A percentile compares a stretch with the other conserved stretches of the same genome.
Evolutionary conservation across 2,113 vertebrate species (phyloP).

Genomic region (Microtus pennsylvanicus): DNA sequence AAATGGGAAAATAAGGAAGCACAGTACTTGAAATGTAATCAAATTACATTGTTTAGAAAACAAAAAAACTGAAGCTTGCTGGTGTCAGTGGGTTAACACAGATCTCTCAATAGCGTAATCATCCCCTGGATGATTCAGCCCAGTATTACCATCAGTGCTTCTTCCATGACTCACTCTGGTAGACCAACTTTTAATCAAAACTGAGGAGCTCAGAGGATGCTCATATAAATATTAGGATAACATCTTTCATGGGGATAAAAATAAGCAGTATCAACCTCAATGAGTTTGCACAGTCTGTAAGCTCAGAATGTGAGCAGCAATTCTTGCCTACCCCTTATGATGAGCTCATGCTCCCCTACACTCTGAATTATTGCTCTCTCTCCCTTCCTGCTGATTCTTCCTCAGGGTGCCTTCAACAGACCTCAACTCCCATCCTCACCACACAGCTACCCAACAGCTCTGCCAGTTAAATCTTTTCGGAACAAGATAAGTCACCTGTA

Average conservation of each 20-base stretch:
- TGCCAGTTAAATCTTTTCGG: neutral
- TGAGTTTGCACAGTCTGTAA: neutral
- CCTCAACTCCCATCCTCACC: neutral
- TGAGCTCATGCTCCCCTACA: neutral
- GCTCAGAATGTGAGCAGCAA: neutral
- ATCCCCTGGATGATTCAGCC: conserved; percentile 56
- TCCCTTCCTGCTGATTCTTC: neutral
- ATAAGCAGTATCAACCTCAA: neutral
- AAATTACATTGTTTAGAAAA: conserved; percentile 79
- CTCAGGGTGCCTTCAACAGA: neutral
- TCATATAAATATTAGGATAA: conserved; percentile 13
- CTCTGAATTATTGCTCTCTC: too few relatives aligned
- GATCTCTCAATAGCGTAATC: conserved; percentile 58
- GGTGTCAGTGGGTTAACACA: conserved; percentile 25
- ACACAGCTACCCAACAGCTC: neutral
- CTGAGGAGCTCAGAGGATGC: conserved; percentile 5
- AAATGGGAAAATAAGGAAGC: conserved; percentile 73
- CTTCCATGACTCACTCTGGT: conserved; percentile 69
- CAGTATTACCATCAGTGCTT: conserved; percentile 5
- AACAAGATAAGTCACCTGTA: neutral
- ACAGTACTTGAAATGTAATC: conserved; percentile 65
- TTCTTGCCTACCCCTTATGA: neutral
- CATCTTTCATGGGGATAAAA: neutral
- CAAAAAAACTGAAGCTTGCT: conserved; percentile 67
- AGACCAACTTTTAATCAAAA: conserved; percentile 62